These are phyloP conservation scores for Macrochelys suwanniensis DNA, from an alignment of 2,797 vertebrate species.

Conservation along the genomic window DNA sequence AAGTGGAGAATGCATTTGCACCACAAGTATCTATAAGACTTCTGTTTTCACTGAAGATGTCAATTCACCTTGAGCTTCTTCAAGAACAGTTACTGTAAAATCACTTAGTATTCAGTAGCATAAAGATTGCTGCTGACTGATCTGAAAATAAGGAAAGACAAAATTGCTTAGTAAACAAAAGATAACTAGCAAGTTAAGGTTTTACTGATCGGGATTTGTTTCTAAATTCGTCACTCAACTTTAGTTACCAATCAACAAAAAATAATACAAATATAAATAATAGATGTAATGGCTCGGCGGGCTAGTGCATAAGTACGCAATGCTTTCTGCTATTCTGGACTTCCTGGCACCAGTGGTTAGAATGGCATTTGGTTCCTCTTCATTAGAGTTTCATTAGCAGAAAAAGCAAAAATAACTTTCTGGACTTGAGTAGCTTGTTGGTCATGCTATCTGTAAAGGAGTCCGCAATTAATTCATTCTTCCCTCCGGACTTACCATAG, in stretches of 20 bases:
- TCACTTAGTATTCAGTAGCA: background rate
- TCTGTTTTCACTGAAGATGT: background rate
- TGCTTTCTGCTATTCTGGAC: background rate
- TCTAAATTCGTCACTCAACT: background rate
- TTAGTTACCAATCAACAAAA: background rate
- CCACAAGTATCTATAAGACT: background rate
- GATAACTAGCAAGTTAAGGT: background rate
- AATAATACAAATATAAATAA: background rate
- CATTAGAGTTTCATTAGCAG: background rate
- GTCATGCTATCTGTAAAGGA: background rate
- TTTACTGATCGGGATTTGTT: background rate
- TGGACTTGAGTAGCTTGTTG: background rate
- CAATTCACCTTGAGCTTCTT: background rate
- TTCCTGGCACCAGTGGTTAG: background rate
- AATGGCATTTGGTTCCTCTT: background rate
- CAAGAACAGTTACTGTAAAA: background rate
- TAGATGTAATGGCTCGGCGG: accelerated
- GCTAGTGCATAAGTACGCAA: background rate
- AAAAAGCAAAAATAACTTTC: background rate
- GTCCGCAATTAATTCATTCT: background rate
- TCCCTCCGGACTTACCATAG: background rate
- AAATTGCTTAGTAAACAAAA: background rate
- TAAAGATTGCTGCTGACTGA: background rate
- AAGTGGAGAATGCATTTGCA: background rate
- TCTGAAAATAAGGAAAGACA: background rate